Evolutionary conservation across 2,113 vertebrate species (phyloP).

Genomic region (Pyrgilauda ruficollis): DNA sequence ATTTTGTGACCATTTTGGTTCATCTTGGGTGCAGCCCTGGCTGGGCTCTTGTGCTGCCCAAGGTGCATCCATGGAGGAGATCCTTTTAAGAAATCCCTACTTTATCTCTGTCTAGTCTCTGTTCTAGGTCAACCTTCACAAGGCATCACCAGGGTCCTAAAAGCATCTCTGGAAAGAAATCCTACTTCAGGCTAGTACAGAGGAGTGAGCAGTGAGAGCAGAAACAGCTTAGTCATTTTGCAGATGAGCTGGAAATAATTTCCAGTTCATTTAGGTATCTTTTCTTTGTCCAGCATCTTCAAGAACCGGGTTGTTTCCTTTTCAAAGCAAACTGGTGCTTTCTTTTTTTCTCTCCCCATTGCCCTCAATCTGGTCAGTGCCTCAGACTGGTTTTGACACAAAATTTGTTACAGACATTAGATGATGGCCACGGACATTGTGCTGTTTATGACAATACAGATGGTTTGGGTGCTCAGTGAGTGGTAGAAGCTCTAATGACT

Average conservation of each 20-base stretch:
- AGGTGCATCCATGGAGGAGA: not conserved
- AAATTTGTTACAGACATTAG: not conserved
- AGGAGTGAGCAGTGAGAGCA: not conserved
- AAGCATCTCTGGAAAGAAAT: not conserved
- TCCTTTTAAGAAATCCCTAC: not conserved
- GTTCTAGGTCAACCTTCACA: not conserved
- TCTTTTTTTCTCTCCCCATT: rapidly evolving
- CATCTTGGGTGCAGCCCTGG: not conserved
- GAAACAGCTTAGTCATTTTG: not conserved
- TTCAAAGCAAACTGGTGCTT: not conserved
- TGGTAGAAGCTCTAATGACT: not conserved
- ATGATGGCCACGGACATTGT: not conserved
- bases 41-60: not conserved
- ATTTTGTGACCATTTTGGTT: not conserved
- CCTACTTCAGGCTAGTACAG: not conserved
- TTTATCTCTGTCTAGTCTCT: rapidly evolving
- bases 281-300: not conserved
- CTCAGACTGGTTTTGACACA: not conserved
- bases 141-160: not conserved
- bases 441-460: not conserved
- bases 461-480: not conserved
- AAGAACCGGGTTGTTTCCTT: not conserved
- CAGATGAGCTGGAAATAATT: not conserved
- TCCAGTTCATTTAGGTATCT: not conserved
- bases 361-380: not conserved